Evolutionary conservation across 2,888 invertebrate genomes (phyloP).

Genomic region (Heteromurus nitidus): DNA sequence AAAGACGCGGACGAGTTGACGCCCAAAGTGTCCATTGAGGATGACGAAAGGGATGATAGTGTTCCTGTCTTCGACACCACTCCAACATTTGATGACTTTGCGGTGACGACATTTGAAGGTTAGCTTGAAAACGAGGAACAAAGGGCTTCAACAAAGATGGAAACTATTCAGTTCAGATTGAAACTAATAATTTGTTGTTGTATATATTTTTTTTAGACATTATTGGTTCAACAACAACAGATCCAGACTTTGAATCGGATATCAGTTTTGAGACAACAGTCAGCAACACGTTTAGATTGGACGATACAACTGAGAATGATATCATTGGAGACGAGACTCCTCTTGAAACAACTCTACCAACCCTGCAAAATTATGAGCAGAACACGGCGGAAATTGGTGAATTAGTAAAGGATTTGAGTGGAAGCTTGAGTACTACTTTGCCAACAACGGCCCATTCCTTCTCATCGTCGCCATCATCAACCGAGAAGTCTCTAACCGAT

Average conservation of each 20-base stretch:
- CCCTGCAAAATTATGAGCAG: no score
- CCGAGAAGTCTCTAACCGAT: no score
- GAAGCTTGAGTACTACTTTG: no score
- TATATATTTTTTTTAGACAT: background rate
- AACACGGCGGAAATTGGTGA: no score
- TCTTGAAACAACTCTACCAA: conserved; percentile 24
- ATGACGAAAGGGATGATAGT: conserved; percentile 68
- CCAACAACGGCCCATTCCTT: background rate
- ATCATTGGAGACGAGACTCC: conserved; percentile 42
- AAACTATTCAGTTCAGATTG: background rate
- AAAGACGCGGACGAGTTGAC: conserved; percentile 62
- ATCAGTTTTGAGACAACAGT: conserved; percentile 58
- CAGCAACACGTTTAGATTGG: conserved; percentile 33
- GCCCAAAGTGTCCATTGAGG: conserved; percentile 57
- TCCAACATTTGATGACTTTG: conserved; percentile 67
- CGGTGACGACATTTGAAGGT: conserved; percentile 49
- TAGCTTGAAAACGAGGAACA: background rate
- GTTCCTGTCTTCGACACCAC: conserved; percentile 68
- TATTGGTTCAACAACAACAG: background rate
- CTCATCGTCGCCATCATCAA: conserved; percentile 20
- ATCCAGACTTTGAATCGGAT: conserved; percentile 35
- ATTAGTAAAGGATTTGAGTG: no score
- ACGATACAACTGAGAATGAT: conserved; percentile 35
- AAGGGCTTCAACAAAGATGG: background rate
- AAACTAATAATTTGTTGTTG: background rate